phyloP scores from a whole-genome alignment of 2,113 vertebrate genomes.

The Sceloporus undulatus region DNA sequence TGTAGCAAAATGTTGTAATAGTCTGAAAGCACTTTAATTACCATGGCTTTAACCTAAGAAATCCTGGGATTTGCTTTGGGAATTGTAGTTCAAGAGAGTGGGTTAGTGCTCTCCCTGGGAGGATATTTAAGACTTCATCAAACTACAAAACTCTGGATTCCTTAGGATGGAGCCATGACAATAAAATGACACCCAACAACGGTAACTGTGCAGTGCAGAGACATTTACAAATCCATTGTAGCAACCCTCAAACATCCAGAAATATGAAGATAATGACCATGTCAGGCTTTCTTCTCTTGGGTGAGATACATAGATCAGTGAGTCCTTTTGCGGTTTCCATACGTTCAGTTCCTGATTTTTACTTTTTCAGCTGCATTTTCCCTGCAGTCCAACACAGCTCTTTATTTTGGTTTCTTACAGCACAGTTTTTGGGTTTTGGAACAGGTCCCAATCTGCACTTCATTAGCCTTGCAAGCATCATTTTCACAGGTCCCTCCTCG shows the following conservation, averaged over 20 bases:
- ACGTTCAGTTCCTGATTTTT: not conserved
- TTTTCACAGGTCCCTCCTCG: conserved; percentile 29
- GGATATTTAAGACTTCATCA: too few species aligned
- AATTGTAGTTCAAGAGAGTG: too few species aligned
- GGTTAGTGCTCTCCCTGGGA: too few species aligned
- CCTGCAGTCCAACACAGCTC: not conserved
- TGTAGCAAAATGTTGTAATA: too few species aligned
- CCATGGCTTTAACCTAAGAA: too few species aligned
- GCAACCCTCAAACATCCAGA: not conserved
- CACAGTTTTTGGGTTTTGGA: conserved; percentile 14
- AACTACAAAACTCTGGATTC: too few species aligned
- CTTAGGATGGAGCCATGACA: too few species aligned
- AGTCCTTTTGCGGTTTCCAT: not conserved
- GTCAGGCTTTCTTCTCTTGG: not conserved
- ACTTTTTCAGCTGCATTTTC: not conserved
- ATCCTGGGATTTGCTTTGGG: too few species aligned
- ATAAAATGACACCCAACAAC: too few species aligned
- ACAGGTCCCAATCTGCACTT: conserved; percentile 22
- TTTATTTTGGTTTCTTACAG: conserved; percentile 20
- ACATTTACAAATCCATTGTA: too few species aligned
- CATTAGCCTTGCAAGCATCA: not conserved
- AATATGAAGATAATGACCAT: not conserved
- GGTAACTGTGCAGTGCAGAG: too few species aligned
- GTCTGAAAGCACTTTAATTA: too few species aligned
- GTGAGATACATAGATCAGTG: not conserved